These are phyloP conservation scores for Pantherophis vulpinus DNA, from an alignment of 2,797 vertebrate species.

Conservation along the genomic window DNA sequence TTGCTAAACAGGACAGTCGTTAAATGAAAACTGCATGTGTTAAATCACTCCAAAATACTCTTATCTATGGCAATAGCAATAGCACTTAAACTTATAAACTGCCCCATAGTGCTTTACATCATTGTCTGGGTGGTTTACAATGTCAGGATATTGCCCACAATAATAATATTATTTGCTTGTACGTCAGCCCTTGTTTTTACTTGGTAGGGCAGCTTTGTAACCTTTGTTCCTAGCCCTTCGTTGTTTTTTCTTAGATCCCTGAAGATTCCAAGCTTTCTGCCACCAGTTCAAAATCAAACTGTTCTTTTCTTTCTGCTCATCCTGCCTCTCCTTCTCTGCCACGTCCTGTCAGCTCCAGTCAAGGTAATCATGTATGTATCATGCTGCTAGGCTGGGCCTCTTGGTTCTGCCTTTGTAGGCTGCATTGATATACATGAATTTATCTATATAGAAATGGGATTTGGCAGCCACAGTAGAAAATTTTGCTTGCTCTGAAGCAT, in stretches of 20 bases:
- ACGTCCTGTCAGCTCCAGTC: constrained; percentile 88
- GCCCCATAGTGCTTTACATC: background rate
- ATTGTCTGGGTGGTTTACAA: background rate
- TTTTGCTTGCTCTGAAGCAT: background rate
- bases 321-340: constrained; percentile 78
- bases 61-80: background rate
- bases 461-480: constrained; percentile 16
- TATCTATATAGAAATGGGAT: constrained; percentile 34
- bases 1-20: background rate
- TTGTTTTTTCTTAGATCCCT: constrained; percentile 85
- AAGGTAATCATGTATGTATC: constrained; percentile 96
- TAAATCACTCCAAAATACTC: background rate
- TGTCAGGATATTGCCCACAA: background rate
- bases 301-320: constrained; percentile 73
- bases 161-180: background rate
- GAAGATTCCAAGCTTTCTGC: constrained; percentile 84
- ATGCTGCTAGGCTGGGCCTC: constrained; percentile 73
- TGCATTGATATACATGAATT: constrained; percentile 64
- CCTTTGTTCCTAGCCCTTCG: constrained; percentile 50
- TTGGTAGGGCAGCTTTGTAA: constrained; percentile 31
- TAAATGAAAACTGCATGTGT: background rate
- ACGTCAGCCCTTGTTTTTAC: background rate
- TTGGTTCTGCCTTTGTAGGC: constrained; percentile 64
- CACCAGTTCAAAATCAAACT: constrained; percentile 75
- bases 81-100: background rate